Conservation (phyloP, 2,888 invertebrate genomes). For the Selenia dentaria region DNA sequence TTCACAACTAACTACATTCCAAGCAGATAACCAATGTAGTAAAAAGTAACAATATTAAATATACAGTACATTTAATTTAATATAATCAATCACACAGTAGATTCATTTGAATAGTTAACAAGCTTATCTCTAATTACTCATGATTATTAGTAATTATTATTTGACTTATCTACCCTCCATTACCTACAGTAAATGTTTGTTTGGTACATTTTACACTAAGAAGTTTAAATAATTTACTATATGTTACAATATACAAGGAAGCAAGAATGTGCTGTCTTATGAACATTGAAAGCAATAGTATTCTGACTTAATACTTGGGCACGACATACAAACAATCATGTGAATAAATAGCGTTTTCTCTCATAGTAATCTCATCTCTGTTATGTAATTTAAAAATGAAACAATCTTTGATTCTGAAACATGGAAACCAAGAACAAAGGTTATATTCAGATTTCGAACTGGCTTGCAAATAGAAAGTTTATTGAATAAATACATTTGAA, state of each 20-base stretch:
- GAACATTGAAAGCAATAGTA: conserved; percentile 9
- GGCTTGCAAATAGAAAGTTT: no score
- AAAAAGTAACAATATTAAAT: no score
- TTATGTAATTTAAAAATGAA: no score
- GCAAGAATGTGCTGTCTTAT: conserved; percentile 16
- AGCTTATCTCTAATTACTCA: conserved; percentile 17
- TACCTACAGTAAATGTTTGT: conserved; percentile 15
- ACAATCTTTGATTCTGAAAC: no score
- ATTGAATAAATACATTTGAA: no score
- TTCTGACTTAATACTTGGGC: background rate
- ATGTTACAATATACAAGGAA: conserved; percentile 13
- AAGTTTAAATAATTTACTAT: conserved; percentile 22
- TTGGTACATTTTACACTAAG: conserved; percentile 13
- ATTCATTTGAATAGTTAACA: background rate
- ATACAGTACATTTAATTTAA: no score
- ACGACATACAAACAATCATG: background rate
- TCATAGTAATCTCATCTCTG: no score
- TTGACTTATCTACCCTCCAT: conserved; percentile 22
- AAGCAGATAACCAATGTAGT: no score
- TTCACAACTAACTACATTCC: no score
- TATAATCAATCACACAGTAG: background rate
- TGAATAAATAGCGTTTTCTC: no score
- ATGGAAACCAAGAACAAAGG: no score
- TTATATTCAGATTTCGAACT: no score
- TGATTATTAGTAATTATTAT: conserved; percentile 24